Base-by-base conservation (phyloP, 1,140 invertebrate species). In the Dendrolimus punctatus region DNA sequence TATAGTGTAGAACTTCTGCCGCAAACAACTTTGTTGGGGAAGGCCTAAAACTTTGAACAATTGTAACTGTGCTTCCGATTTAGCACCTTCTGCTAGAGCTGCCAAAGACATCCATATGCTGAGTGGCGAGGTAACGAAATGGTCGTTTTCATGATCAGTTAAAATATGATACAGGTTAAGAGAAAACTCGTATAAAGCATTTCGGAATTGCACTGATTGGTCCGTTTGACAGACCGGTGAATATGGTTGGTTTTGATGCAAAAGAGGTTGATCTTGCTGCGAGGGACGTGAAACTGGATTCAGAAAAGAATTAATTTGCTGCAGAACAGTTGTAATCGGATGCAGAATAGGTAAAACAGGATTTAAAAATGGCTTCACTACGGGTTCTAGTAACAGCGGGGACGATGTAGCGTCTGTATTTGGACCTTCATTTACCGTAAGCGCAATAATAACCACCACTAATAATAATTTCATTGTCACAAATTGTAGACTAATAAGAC, bases 31-130 rank as follows among this genome's bases (percentile, higher is more conserved):
- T 6, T 60, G 53, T 3, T 51, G n/a, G 4, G 58, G 58, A 10
- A 60, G 40, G 39, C 49, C 41, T 6, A 60, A 44, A 36, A 53
- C 5, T 36, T 50, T 6, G 43, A 56, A 53, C 9, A 56, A 47
- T 40, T 60, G 39, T 10, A 41, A 5, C 8, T 56, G 46, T 6
- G 46, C 46, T 6, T 7, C 5, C 8, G 38, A 36, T 8, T 53
- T 46, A 0, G 46, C 37, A 5, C 58, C 58, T 50, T 60, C 58
- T 6, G 53, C 58, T 3, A 60, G 10, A 0, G 52, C 53, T 2
- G 58, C 53, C 23, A 60, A n/a, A 39, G 50, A 37, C 6, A 52
- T 8, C 58, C 58, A 60, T 5, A 50, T 56, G 5, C 50, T 52
- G 42, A 23, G 9, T 8, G 51, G 46, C 2, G 58, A 53, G 8